phyloP scores from a whole-genome alignment of 2,888 invertebrate species.

The Stenoptilia bipunctidactyla region DNA sequence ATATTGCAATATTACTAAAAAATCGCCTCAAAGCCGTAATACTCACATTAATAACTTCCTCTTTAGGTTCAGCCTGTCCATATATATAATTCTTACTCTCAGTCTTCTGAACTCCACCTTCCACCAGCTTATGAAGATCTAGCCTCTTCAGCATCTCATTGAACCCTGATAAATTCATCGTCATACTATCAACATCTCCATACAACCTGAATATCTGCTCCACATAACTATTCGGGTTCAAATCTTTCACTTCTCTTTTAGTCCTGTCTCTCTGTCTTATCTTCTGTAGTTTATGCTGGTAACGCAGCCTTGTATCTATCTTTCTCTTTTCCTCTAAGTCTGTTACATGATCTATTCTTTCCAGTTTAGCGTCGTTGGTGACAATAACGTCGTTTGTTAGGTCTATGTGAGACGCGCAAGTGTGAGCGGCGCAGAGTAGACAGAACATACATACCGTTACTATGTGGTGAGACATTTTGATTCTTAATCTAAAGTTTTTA shows the following conservation, averaged over 20 bases:
- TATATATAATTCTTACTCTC: slow-evolving; percentile 33
- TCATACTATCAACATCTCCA: slow-evolving; percentile 74
- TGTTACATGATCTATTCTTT: slow-evolving; percentile 24
- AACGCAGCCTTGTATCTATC: slow-evolving; percentile 19
- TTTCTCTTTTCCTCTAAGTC: slow-evolving; percentile 32
- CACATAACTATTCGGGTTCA: slow-evolving; percentile 72
- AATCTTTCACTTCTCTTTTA: slow-evolving; percentile 35
- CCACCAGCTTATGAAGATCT: slow-evolving; percentile 65
- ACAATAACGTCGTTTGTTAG: slow-evolving; percentile 28
- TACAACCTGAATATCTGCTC: slow-evolving; percentile 77
- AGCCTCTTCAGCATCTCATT: slow-evolving; percentile 74
- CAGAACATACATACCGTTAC: slow-evolving; percentile 89
- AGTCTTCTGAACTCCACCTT: slow-evolving; percentile 38
- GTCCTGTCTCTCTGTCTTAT: slow-evolving; percentile 16
- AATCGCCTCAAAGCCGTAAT: slow-evolving; percentile 4
- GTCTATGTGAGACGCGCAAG: slow-evolving; percentile 80
- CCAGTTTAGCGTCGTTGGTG: slow-evolving; percentile 26
- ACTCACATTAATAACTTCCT: slow-evolving; percentile 60
- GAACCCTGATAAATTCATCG: slow-evolving; percentile 77
- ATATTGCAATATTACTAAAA: too few species aligned
- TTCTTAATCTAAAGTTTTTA: neutral
- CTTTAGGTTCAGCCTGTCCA: slow-evolving; percentile 25
- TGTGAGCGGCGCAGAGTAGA: slow-evolving; percentile 83
- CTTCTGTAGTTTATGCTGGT: slow-evolving; percentile 37
- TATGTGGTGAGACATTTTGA: slow-evolving; percentile 65